Evolutionary conservation across 1,140 invertebrate species (phyloP), one percentile per base, ranked within the genome.

Genomic region (Anoplophora glabripennis): DNA sequence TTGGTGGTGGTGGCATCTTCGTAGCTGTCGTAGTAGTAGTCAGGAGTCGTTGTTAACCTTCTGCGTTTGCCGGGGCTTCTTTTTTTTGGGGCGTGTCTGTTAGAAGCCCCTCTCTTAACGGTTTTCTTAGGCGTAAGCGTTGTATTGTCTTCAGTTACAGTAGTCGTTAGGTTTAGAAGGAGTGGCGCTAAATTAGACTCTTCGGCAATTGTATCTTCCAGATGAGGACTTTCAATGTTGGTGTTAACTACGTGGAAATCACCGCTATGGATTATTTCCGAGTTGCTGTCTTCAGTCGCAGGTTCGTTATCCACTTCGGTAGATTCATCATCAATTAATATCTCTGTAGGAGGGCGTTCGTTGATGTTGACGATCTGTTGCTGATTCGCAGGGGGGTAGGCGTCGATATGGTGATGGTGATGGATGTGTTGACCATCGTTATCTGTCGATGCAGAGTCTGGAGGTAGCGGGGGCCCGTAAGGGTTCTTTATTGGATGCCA

Each of bases 1-100:
- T 21, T 48, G 14, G 44, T 34, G 8, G 51, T 60, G 18, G 44
- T 46, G 14, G 5, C 17, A 33, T 47, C 42, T n/a, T 54, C 58
- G 18, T 60, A 53, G 34, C 45, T 54, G 18, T 60, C 58, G 18
- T 53, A 35, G 18, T 61, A 55, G 28, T 61, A 53, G 35, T 54
- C 45, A 42, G 42, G 49, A 37, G 48, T 37, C 12, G 47, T 52
- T 51, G 53, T 56, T 3, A 17, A 17, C 17, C 54, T 17, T 9
- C 34, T 56, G 1, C 40, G 36, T 14, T 56, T 41, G 38, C 7
- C 7, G 7, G n/a, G n/a, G 7, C 15, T 12, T 41, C 15, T 41
- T 17, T 41, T 41, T 17, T 7, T 41, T n/a, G 51, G 21, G 14
- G n/a, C 12, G 10, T 56, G 40, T 34, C 15, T 56, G 34, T 15